These are phyloP conservation scores for Microcebus ravelobensis DNA, from an alignment of 2,113 vertebrate genomes.

Conservation along the genomic window DNA sequence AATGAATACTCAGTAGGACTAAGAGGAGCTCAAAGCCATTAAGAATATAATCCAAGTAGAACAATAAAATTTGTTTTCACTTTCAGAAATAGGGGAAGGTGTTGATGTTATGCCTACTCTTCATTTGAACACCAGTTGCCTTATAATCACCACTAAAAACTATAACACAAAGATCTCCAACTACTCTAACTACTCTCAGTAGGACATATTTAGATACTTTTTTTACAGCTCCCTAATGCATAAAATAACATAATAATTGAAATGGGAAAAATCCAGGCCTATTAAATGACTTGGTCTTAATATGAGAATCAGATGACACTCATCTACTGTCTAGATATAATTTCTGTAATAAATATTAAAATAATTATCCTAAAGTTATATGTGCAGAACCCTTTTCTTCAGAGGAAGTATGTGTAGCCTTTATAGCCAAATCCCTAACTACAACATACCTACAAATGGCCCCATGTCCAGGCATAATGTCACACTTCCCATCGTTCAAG, in stretches of 20 bases:
- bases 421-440: neutral
- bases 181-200: neutral
- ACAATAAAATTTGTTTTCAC: neutral
- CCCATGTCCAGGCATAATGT: slow-evolving; percentile 93
- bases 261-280: neutral
- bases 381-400: neutral
- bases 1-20: neutral
- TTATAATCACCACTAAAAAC: neutral
- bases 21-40: neutral
- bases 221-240: neutral
- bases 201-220: neutral
- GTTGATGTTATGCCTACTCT: neutral
- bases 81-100: neutral
- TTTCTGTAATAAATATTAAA: slow-evolving; percentile 27
- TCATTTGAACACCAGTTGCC: neutral
- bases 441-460: slow-evolving; percentile 94
- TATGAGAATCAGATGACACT: neutral
- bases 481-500: slow-evolving; percentile 96
- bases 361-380: slow-evolving; percentile 11
- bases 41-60: slow-evolving; percentile 18
- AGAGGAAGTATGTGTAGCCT: neutral
- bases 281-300: neutral
- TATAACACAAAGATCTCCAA: neutral
- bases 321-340: neutral
- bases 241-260: neutral